Base-by-base conservation (phyloP, 2,888 invertebrate species). In the Morpho helenor region DNA sequence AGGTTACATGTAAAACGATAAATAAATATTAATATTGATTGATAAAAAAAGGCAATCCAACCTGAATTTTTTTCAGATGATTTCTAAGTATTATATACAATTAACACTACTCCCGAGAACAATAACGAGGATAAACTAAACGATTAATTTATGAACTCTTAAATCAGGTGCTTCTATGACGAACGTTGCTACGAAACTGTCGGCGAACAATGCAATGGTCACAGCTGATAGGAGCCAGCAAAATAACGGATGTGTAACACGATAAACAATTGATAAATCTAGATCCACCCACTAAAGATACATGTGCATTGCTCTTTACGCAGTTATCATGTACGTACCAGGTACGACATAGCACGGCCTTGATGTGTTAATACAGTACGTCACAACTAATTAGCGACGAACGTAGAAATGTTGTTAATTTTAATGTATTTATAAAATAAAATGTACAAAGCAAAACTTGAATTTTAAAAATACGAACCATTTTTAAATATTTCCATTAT, bases 301-400 rank as follows among this genome's bases (percentile, higher is more conserved):
- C 73, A 67, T 66, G 68, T 68, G 70, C 69, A 73, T 69, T 72
- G 67, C 59, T 67, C 66, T 72, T 68, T 65, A 71, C 69, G 67
- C 71, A 66, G 66, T n/a, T 64, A 66, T 67, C 71, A 61, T 53
- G 61, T 61, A 73, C 66, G 87, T 87, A 74, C 87, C 89, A 79
- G 89, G 87, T 77, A 90, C 89, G 76, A 70, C 66, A 69, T 68
- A 72, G 74, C 71, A 79, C 89, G 89, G 84, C 89, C 89, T 90
- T 89, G 88, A 77, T 78, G 72, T 87, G 88, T 89, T 89, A 87
- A 77, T 78, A 73, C 68, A 75, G 79, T 77, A 82, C 83, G 79
- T 77, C 76, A 76, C 56, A 64, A 64, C 62, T 65, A 63, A 31
- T 31, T 31, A 31, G 31, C 31, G 31, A 31, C 62, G 59, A 46